Conservation (phyloP, 2,797 vertebrate genomes). For the Martes flavigula region DNA sequence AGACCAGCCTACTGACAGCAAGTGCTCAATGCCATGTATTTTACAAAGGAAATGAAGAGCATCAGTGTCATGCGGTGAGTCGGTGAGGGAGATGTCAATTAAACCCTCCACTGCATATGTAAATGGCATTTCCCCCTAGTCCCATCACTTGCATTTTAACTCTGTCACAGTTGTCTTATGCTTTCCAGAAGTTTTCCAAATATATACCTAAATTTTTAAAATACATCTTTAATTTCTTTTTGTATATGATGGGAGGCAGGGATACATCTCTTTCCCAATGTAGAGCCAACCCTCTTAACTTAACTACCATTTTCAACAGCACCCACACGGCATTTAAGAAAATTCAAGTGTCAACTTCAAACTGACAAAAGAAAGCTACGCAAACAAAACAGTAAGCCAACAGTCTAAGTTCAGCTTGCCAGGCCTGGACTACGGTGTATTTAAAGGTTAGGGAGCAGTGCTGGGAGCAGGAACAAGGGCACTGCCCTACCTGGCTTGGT, state of each 20-base stretch:
- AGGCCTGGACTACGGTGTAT: background rate
- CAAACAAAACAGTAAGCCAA: slow-evolving; percentile 46
- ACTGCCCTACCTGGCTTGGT: background rate
- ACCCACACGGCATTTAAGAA: slow-evolving; percentile 23
- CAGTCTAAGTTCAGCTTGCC: background rate
- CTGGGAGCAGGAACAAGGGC: background rate
- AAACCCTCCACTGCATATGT: slow-evolving; percentile 7
- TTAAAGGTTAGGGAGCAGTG: background rate
- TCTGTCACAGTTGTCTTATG: background rate
- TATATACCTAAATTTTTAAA: background rate
- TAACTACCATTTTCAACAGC: slow-evolving; percentile 20
- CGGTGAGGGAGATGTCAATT: background rate
- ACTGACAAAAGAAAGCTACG: slow-evolving; percentile 40
- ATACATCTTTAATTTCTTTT: slow-evolving; percentile 14
- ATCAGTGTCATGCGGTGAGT: background rate
- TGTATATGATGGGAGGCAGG: background rate
- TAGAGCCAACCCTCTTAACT: slow-evolving; percentile 18
- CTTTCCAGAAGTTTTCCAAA: background rate
- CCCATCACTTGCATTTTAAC: background rate
- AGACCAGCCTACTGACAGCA: background rate
- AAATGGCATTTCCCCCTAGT: background rate
- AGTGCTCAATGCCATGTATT: background rate
- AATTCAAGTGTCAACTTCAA: slow-evolving; percentile 21
- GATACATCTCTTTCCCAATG: slow-evolving; percentile 49
- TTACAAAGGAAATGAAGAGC: slow-evolving; percentile 30